phyloP scores from a whole-genome alignment of 1,140 invertebrate genomes.

The Aphidius ervi region DNA sequence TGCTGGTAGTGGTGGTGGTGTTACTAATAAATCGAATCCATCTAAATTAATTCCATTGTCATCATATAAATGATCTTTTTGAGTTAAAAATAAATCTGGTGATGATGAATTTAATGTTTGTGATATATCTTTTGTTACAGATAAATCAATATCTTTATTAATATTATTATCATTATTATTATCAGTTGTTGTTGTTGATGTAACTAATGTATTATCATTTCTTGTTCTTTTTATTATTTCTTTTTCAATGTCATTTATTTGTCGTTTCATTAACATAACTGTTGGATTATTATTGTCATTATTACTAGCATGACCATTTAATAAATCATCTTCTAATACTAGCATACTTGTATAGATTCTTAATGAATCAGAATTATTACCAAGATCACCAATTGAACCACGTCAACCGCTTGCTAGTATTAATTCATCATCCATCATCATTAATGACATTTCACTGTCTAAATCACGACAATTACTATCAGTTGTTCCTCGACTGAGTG shows the following conservation, averaged over 20 bases:
- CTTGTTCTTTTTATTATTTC: constrained; percentile 64
- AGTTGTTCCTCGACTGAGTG: constrained; percentile 90
- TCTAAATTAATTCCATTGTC: constrained; percentile 56
- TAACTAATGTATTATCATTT: constrained; percentile 38
- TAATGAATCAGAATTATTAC: constrained; percentile 56
- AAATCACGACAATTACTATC: constrained; percentile 83
- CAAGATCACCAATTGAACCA: constrained; percentile 55
- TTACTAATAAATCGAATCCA: constrained; percentile 63
- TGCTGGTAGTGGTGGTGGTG: constrained; percentile 66
- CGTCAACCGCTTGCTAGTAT: constrained; percentile 46
- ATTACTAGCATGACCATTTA: constrained; percentile 87
- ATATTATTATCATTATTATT: constrained; percentile 30
- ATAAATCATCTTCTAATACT: constrained; percentile 89
- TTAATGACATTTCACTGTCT: constrained; percentile 74
- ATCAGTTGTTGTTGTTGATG: no score
- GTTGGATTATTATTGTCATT: constrained; percentile 81
- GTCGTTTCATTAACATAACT: constrained; percentile 68
- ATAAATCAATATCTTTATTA: constrained; percentile 44
- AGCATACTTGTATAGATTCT: constrained; percentile 76
- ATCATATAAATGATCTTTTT: constrained; percentile 52
- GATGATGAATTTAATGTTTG: constrained; percentile 45
- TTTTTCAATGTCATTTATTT: constrained; percentile 70
- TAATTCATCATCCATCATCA: constrained; percentile 68
- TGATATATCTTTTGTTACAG: constrained; percentile 45
- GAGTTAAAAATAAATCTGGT: constrained; percentile 52